Evolutionary conservation across 2,113 vertebrate genomes (phyloP), one percentile per base, ranked within the genome.

Genomic region (Oreotrochilus melanogaster): DNA sequence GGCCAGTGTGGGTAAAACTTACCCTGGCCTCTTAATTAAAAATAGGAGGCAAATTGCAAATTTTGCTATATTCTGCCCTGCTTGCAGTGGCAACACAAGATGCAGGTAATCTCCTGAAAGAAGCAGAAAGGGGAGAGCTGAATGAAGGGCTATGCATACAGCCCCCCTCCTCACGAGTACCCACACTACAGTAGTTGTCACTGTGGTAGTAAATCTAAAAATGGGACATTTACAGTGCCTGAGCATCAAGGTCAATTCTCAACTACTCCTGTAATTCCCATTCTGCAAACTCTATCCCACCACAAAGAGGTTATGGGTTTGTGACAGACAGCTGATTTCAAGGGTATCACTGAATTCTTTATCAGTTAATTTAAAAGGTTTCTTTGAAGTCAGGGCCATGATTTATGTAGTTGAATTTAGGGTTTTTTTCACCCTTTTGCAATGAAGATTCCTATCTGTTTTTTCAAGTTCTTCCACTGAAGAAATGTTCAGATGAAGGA

Each of bases 281-380:
- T 82, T 75, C 58, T 78, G n/a, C 39, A 37, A 88, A 78, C 88
- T 82, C 62, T 82, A 50, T 82, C 33, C 53, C 43, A 15, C 27
- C 76, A 39, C 61, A 79, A 54, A 82, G 70, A 88, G 51, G 73
- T 78, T 86, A 82, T 18, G 35, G 74, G 30, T 14, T 78, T 91
- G 14, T 65, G 39, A 53, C 45, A 11, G 31, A 43, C 74, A 92
- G 48, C 8, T 88, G 62, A 67, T 93, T 89, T 85, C 78, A 87
- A 87, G 64, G 35, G n/a, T 70, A 42, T 53, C 89, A 42, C 35
- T 7, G 11, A 83, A 88, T 86, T n/a, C 14, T 88, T 73, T 88
- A 65, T 79, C 66, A 76, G 75, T 88, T 88, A 61, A 83, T 88
- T 90, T 88, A 60, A 83, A 92, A 61, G 22, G 14, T 39, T 92